These are phyloP conservation scores for Coleophora flavipennella DNA, from an alignment of 2,888 invertebrate species.

Conservation along the genomic window DNA sequence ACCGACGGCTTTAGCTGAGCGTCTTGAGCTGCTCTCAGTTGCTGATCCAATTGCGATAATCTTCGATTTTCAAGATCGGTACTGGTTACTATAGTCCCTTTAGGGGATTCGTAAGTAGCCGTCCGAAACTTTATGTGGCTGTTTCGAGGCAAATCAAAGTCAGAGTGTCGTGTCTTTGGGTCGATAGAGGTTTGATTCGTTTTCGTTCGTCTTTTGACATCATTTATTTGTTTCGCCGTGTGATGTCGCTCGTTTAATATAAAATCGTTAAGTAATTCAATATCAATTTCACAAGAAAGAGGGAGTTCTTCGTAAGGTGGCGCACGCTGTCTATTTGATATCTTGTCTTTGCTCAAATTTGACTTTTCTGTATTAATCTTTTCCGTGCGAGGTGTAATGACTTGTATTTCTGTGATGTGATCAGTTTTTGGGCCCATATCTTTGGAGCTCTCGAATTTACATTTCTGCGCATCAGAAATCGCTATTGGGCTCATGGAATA, in stretches of 20 bases:
- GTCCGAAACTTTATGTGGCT: slow-evolving; percentile 76
- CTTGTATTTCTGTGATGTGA: slow-evolving; percentile 83
- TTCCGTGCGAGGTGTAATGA: slow-evolving; percentile 68
- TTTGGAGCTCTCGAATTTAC: slow-evolving; percentile 27
- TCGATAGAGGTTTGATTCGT: slow-evolving; percentile 41
- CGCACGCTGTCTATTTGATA: slow-evolving; percentile 52
- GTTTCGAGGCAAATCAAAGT: slow-evolving; percentile 66
- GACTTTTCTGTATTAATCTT: slow-evolving; percentile 36
- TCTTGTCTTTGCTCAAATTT: slow-evolving; percentile 40
- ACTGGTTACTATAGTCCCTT: slow-evolving; percentile 67
- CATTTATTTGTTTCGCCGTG: slow-evolving; percentile 53
- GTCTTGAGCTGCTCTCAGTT: slow-evolving; percentile 38
- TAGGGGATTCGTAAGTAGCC: slow-evolving; percentile 74
- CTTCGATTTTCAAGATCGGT: slow-evolving; percentile 71
- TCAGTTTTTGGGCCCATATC: slow-evolving; percentile 48
- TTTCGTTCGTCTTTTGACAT: slow-evolving; percentile 51
- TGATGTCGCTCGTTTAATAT: slow-evolving; percentile 60
- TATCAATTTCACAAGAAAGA: slow-evolving; percentile 55
- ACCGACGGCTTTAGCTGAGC: slow-evolving; percentile 46
- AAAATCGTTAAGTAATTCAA: slow-evolving; percentile 61
- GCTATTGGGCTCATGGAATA: slow-evolving; percentile 55
- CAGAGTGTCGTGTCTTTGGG: slow-evolving; percentile 67
- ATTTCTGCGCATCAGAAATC: slow-evolving; percentile 54
- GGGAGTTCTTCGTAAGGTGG: slow-evolving; percentile 46
- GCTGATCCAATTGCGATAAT: slow-evolving; percentile 69